These are phyloP conservation scores for Proterorhinus semilunaris DNA, from an alignment of 2,113 vertebrate genomes.

Conservation along the genomic window DNA sequence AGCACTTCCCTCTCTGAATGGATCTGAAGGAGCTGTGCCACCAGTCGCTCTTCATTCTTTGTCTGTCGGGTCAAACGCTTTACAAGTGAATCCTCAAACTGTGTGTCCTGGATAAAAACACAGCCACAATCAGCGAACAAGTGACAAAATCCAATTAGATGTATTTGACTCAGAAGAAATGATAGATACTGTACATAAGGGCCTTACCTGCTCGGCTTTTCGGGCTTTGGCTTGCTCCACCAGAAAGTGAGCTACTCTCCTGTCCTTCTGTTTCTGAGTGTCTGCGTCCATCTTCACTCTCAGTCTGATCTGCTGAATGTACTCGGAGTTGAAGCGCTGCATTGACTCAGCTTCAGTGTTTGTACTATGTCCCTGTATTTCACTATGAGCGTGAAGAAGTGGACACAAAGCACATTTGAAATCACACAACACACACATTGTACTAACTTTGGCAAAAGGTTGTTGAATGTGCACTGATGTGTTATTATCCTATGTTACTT, in stretches of 20 bases:
- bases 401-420: background rate
- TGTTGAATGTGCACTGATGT: too few relatives aligned
- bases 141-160: background rate
- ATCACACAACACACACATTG: background rate
- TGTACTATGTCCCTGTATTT: background rate
- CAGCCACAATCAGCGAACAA: background rate
- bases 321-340: constrained; percentile 81
- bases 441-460: too few relatives aligned
- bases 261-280: constrained; percentile 82
- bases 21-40: constrained; percentile 86
- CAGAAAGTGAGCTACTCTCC: constrained; percentile 79
- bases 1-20: constrained; percentile 88
- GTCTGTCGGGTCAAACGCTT: constrained; percentile 86
- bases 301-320: constrained; percentile 84
- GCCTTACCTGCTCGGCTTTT: constrained; percentile 81
- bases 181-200: background rate
- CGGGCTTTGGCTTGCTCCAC: constrained; percentile 82
- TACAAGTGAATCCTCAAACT: constrained; percentile 84
- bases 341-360: constrained; percentile 58
- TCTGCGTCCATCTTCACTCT: constrained; percentile 78
- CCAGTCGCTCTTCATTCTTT: constrained; percentile 85
- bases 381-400: background rate
- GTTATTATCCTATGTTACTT: too few relatives aligned
- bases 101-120: constrained; percentile 73
- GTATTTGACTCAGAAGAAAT: background rate